Percentiles rank a stretch among this genome's conserved stretches.
These are phyloP conservation scores for Mesoligia furuncula DNA, from an alignment of 2,888 invertebrate species.

Conservation along the genomic window DNA sequence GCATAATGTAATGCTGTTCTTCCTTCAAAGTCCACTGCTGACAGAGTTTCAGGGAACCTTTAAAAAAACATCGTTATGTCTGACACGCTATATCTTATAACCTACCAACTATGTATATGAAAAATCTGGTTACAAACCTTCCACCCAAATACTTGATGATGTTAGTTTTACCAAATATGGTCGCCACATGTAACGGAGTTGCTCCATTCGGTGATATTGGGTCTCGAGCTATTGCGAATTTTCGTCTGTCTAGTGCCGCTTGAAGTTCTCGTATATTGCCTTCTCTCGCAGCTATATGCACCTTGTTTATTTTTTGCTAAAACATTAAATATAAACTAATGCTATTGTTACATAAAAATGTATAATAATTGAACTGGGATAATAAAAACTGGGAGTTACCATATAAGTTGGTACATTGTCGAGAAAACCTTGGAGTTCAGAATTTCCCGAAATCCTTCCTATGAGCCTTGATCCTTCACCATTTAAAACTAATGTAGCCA, in stretches of 20 bases:
- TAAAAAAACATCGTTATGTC: neutral
- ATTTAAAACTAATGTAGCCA: constrained; percentile 96
- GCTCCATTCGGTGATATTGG: constrained; percentile 95
- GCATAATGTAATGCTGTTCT: constrained; percentile 97
- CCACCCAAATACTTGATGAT: constrained; percentile 92
- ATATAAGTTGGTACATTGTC: constrained; percentile 96
- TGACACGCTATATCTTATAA: neutral
- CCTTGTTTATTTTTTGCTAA: constrained; percentile 96
- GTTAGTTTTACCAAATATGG: constrained; percentile 95
- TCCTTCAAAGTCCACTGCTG: constrained; percentile 94
- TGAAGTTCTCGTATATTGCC: constrained; percentile 96
- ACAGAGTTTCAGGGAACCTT: constrained; percentile 96
- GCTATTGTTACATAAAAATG: neutral
- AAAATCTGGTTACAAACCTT: constrained; percentile 69
- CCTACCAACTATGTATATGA: neutral
- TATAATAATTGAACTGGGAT: too few relatives aligned
- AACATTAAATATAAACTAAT: constrained; percentile 50
- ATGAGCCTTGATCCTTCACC: constrained; percentile 95
- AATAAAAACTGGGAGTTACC: constrained; percentile 88
- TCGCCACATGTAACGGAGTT: constrained; percentile 96
- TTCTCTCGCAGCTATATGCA: constrained; percentile 95
- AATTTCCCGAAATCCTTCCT: constrained; percentile 92
- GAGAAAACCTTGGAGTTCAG: constrained; percentile 96
- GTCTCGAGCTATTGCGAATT: constrained; percentile 97
- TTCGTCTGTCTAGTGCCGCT: constrained; percentile 95